Conservation (phyloP, 2,888 invertebrate genomes). For the Drosophila subsilvestris region DNA sequence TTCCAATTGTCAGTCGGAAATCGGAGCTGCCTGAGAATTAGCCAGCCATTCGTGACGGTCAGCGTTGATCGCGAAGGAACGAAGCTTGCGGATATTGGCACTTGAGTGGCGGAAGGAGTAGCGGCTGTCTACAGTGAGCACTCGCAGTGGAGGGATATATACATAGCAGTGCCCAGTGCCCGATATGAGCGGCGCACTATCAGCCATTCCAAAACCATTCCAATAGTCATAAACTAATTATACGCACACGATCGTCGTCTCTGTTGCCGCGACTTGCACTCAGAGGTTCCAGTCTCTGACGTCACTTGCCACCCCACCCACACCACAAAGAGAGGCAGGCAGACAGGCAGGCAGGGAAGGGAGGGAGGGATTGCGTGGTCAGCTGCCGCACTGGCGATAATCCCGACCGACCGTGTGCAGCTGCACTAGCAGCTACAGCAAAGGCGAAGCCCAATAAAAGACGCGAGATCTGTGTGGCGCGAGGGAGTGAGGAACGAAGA, state of each 20-base stretch:
- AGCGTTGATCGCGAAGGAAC: constrained; percentile 2
- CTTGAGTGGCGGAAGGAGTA: constrained; percentile 26
- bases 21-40: constrained; percentile 67
- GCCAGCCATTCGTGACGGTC: constrained; percentile 41
- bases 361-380: constrained; percentile 14
- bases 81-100: constrained; percentile 42
- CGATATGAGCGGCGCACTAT: constrained; percentile 1
- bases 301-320: constrained; percentile 25
- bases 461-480: constrained; percentile 1
- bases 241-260: constrained; percentile 17
- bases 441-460: constrained; percentile 13
- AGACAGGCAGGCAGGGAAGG: not conserved
- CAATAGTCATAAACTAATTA: constrained; percentile 42
- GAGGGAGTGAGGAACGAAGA: not conserved
- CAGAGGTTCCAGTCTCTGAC: constrained; percentile 5
- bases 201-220: not conserved
- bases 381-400: constrained; percentile 27
- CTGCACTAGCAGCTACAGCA: not conserved
- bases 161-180: too few relatives aligned
- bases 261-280: too few relatives aligned
- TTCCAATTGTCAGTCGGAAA: constrained; percentile 47
- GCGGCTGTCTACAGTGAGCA: constrained; percentile 33
- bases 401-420: constrained; percentile 4
- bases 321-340: not conserved
- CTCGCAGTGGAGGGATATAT: not conserved